Conservation (phyloP, 2,888 invertebrate species). For the Anodontia alba region DNA sequence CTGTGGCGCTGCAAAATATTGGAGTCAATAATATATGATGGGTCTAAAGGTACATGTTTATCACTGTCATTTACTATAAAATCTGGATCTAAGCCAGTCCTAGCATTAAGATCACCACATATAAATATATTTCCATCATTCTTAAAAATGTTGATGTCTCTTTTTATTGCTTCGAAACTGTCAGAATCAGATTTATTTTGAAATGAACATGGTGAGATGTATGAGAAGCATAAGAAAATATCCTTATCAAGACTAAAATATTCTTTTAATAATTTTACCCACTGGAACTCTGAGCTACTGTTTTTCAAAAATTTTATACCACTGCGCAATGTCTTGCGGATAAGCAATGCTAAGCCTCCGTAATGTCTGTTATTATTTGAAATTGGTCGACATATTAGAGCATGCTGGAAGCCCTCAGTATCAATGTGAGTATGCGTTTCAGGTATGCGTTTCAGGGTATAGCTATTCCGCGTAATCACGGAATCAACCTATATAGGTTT, state of each 20-base stretch:
- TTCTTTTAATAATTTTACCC: conserved; percentile 1
- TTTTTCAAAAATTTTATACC: conserved; percentile 4
- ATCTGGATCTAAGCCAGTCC: not conserved
- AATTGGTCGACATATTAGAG: not conserved
- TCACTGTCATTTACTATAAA: not conserved
- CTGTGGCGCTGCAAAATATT: conserved; percentile 9
- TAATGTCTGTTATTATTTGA: not conserved
- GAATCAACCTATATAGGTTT: too few relatives aligned
- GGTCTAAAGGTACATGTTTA: conserved; percentile 8
- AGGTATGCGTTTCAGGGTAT: not conserved
- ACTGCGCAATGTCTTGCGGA: conserved; percentile 1
- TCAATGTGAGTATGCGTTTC: conserved; percentile 3
- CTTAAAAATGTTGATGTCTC: not conserved
- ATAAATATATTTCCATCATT: not conserved
- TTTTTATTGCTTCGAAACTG: not conserved
- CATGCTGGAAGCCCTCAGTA: not conserved
- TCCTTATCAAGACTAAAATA: not conserved
- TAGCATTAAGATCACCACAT: conserved; percentile 8
- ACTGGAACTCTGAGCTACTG: conserved; percentile 3
- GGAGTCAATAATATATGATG: conserved; percentile 10
- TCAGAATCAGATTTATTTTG: conserved; percentile 5
- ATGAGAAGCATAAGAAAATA: not conserved
- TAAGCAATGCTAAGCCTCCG: not conserved
- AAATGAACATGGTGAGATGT: not conserved
- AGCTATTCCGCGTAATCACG: too few relatives aligned